These are phyloP conservation scores for Nomia melanderi DNA, from an alignment of 1,140 invertebrate genomes.

Conservation along the genomic window DNA sequence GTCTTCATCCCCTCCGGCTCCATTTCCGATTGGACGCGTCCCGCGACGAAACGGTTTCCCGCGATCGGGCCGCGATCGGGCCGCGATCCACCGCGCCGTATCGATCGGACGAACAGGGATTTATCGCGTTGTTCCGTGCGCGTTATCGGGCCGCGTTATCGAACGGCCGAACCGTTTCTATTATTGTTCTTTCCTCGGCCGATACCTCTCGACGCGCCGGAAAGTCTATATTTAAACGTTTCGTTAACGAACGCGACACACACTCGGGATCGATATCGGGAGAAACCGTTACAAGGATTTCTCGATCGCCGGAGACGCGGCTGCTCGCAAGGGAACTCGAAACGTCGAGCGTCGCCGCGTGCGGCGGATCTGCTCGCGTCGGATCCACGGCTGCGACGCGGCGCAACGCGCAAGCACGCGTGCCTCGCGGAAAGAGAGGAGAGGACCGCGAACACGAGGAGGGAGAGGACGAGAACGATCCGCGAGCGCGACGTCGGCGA, in stretches of 20 bases:
- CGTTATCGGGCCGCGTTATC: constrained; percentile 58
- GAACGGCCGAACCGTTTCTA: constrained; percentile 44
- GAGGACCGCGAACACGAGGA: constrained; percentile 1
- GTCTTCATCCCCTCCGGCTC: too few species aligned
- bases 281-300: constrained; percentile 45
- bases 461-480: constrained; percentile 47
- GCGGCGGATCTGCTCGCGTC: too few species aligned
- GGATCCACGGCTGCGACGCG: not conserved
- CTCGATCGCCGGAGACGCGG: not conserved
- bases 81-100: constrained; percentile 43
- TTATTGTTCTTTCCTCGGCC: constrained; percentile 52
- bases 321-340: too few species aligned
- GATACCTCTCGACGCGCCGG: constrained; percentile 29
- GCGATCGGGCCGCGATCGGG: constrained; percentile 23
- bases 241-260: constrained; percentile 35
- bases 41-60: not conserved
- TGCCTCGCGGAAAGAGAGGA: not conserved
- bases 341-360: not conserved
- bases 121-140: constrained; percentile 55
- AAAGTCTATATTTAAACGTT: constrained; percentile 60
- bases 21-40: too few species aligned
- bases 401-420: not conserved
- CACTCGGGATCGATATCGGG: constrained; percentile 11
- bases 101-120: constrained; percentile 41
- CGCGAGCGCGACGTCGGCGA: constrained; percentile 49